These are phyloP conservation scores for Sicus ferrugineus DNA, from an alignment of 2,888 invertebrate genomes.

Conservation along the genomic window DNA sequence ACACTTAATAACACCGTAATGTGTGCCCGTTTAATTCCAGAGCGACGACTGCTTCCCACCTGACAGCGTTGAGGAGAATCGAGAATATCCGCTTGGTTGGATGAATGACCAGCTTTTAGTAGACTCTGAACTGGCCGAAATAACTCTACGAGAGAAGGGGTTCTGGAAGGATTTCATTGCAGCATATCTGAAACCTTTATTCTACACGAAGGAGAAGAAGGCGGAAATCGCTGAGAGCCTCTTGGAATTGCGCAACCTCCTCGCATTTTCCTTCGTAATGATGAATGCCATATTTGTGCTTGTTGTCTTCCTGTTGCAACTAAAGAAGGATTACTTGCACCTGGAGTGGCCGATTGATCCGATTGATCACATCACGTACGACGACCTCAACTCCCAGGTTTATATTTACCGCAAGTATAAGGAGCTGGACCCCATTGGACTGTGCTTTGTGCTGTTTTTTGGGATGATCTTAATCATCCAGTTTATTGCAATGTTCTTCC, in stretches of 20 bases:
- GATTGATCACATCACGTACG: conserved; percentile 66
- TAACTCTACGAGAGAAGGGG: conserved; percentile 72
- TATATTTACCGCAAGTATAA: conserved; percentile 69
- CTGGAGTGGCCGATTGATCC: conserved; percentile 75
- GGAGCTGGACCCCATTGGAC: conserved; percentile 76
- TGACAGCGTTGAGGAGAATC: conserved; percentile 33
- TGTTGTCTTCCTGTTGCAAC: conserved; percentile 76
- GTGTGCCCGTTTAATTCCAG: too few relatives aligned
- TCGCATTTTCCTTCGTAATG: conserved; percentile 77
- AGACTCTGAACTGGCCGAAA: conserved; percentile 72
- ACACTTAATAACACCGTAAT: too few relatives aligned
- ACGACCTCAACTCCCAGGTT: conserved; percentile 65
- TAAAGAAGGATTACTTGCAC: conserved; percentile 75
- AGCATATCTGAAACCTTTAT: conserved; percentile 78
- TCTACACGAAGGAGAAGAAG: conserved; percentile 71
- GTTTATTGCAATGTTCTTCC: conserved; percentile 78
- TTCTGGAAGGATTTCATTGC: conserved; percentile 83
- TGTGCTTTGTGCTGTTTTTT: conserved; percentile 79
- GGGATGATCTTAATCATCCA: conserved; percentile 74
- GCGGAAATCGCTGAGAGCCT: conserved; percentile 61
- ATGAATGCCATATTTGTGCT: conserved; percentile 79
- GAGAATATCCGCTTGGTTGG: conserved; percentile 67
- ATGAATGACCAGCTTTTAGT: conserved; percentile 73
- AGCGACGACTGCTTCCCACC: too few relatives aligned
- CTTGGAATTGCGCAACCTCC: conserved; percentile 70